Evolutionary conservation across 2,888 invertebrate genomes (phyloP), one percentile per base, ranked within the genome.

Genomic region (Rotaria socialis): DNA sequence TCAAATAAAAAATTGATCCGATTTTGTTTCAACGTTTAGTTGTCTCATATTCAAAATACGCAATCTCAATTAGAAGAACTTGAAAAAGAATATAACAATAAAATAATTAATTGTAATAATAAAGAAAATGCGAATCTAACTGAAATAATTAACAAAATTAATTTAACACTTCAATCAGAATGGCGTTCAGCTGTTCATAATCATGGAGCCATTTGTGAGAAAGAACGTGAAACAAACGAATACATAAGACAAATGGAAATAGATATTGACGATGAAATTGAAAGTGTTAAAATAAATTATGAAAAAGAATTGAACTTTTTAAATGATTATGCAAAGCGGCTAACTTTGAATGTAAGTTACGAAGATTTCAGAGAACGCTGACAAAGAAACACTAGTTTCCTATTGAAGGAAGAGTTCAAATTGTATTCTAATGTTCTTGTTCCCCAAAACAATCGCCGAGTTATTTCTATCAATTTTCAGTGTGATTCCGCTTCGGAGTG

Each of bases 221-320:
- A 80, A 47, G 80, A 80, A 47, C 24, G 19, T 43, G 4, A 80
- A n/a, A 47, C 35, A 6, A 80, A 80, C 24, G 80, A 43, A 80
- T 80, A 47, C n/a, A 47, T 80, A 24, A 8, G 80, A 80, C 80
- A 80, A 80, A 80, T 47, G 11, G 80, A 80, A 80, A 22, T 47
- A 2, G 80, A 80, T 80, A 24, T 80, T 47, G 80, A 80, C n/a
- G 80, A 80, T 47, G 80, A 80, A 80, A 47, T 80, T 47, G 80
- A 80, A 80, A 80, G n/a, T 47, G 47, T 80, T 5, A 80, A 80
- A 47, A n/a, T n/a, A 4, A 47, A n/a, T 47, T 47, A 43, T 80
- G 22, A 22, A 22, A 43, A 16, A 6, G 80, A 80, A 47, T 43
- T 80, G 14, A n/a, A 43, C n/a, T 11, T 14, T 47, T 47, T 47